Base-by-base conservation (phyloP, 2,797 vertebrate species). In the Oreochromis grahami region DNA sequence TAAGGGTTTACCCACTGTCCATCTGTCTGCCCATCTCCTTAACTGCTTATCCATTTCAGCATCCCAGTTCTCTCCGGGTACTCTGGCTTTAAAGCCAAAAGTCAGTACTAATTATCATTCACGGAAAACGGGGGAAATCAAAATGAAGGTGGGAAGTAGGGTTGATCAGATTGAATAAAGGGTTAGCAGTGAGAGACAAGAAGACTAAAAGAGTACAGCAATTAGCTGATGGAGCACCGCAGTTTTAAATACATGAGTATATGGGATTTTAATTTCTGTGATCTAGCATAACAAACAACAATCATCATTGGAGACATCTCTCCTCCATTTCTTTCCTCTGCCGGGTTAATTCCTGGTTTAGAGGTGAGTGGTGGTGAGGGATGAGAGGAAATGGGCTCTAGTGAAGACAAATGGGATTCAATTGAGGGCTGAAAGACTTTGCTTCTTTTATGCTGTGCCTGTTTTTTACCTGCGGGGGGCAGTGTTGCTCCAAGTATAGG, bases 401-500 rank as follows among this genome's bases (percentile, higher is more conserved):
- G 34, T 63, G 53, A 84, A 68, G 82, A 87, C 78, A 83, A 81
- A 88, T 85, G n/a, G 55, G 74, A 89, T 70, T 76, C 65, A 83
- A 26, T 34, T 9, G 32, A 45, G 55, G 12, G 58, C 48, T 80
- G 77, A 76, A 36, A 56, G 74, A 65, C 29, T 70, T 63, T n/a
- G 15, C 48, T 55, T 76, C 85, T 21, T 26, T 63, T 38, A 24
- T 84, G 88, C 70, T 45, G 4, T 87, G 19, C 41, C 45, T 45
- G 10, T 32, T 36, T 76, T 80, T 19, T 10, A 51, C 93, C 96
- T 93, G 79, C 77, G 91, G 96, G 88, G 92, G 95, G 96, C 96
- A 96, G 93, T 96, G 91, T 95, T 96, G 95, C 89, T 93, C 91
- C n/a, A 96, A 76, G 65, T 48, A 90, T 93, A 10, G 65, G 19